Percentiles rank a stretch among this genome's conserved stretches.
phyloP scores from a whole-genome alignment of 2,888 invertebrate species.

The Himalopsyche anomala region DNA sequence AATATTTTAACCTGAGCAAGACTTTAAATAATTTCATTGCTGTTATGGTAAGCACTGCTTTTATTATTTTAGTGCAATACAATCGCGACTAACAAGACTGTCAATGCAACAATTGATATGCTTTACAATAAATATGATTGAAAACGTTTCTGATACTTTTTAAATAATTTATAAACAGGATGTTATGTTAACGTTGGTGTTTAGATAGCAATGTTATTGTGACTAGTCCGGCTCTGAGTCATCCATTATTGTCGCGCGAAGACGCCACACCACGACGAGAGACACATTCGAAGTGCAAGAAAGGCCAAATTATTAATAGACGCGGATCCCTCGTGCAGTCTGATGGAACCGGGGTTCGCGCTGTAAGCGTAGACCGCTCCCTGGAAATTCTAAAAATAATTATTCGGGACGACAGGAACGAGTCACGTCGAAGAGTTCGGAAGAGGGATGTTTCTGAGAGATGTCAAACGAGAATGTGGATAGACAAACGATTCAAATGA shows the following conservation, averaged over 20 bases:
- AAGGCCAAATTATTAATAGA: conserved; percentile 42
- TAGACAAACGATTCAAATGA: neutral
- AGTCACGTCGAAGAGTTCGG: neutral
- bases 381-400: conserved; percentile 34
- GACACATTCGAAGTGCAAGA: conserved; percentile 35
- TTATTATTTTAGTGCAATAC: too few species aligned
- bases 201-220: too few species aligned
- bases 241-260: neutral
- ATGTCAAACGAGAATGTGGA: conserved; percentile 11
- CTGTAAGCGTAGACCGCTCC: neutral
- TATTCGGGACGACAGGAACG: neutral
- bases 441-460: conserved; percentile 25
- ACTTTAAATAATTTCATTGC: too few species aligned
- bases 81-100: too few species aligned
- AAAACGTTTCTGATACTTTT: too few species aligned
- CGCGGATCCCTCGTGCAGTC: conserved; percentile 13
- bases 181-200: too few species aligned
- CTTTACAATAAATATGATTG: too few species aligned
- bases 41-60: too few species aligned
- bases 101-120: too few species aligned
- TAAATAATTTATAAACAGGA: too few species aligned
- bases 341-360: conserved; percentile 11
- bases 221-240: neutral
- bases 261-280: neutral
- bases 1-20: too few species aligned